phyloP scores from a whole-genome alignment of 2,888 invertebrate species.

The Schizaphis graminum region DNA sequence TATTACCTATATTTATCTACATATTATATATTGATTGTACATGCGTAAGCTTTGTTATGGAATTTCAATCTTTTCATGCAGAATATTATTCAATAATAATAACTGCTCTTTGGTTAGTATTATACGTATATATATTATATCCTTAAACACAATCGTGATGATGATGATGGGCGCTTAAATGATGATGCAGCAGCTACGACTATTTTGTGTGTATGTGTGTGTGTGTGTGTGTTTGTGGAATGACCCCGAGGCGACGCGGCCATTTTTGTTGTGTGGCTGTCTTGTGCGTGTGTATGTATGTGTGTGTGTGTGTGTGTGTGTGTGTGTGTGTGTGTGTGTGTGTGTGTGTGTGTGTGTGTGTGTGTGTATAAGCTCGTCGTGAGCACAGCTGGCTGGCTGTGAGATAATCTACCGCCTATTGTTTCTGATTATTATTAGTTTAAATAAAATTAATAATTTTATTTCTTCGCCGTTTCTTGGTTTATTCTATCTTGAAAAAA shows the following conservation, averaged over 20 bases:
- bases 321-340: slow-evolving; percentile 47
- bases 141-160: slow-evolving; percentile 62
- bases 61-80: slow-evolving; percentile 37
- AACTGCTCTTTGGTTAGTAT: slow-evolving; percentile 37
- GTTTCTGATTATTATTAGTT: slow-evolving; percentile 62
- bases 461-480: slow-evolving; percentile 24
- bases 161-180: slow-evolving; percentile 63
- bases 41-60: neutral
- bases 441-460: slow-evolving; percentile 57
- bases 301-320: too few species aligned
- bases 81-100: slow-evolving; percentile 44
- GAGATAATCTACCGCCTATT: slow-evolving; percentile 64
- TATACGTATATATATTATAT: slow-evolving; percentile 34
- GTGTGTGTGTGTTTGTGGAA: slow-evolving; percentile 48
- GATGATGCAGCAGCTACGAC: slow-evolving; percentile 59
- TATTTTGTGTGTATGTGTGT: neutral
- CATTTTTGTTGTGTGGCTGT: slow-evolving; percentile 58
- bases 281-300: slow-evolving; percentile 27
- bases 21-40: neutral
- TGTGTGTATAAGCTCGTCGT: slow-evolving; percentile 59
- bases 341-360: slow-evolving; percentile 34
- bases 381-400: slow-evolving; percentile 62
- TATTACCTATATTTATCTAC: neutral
- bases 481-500: neutral
- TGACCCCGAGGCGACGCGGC: slow-evolving; percentile 64